A percentile compares a stretch with the other conserved stretches of the same genome.
These are phyloP conservation scores for Scelioninae gen. 1 DNA, from an alignment of 2,888 invertebrate species.

Conservation along the genomic window DNA sequence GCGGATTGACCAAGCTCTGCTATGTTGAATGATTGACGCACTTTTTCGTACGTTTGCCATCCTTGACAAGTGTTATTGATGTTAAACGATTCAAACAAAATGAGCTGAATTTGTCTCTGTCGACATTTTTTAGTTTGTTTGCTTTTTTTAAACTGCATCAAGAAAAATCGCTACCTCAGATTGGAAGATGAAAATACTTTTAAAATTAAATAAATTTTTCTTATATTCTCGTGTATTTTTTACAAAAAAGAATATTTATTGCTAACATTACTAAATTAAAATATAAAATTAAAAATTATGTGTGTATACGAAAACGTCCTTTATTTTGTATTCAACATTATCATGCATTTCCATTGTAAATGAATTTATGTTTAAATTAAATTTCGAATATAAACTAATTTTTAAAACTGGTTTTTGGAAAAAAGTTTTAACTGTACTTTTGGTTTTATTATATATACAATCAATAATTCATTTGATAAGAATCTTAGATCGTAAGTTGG, in stretches of 20 bases:
- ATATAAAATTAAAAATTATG: too few relatives aligned
- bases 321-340: too few relatives aligned
- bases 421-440: too few relatives aligned
- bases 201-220: neutral
- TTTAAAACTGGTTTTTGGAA: too few relatives aligned
- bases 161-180: constrained; percentile 4
- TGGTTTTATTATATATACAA: too few relatives aligned
- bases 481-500: neutral
- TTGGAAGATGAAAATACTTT: constrained; percentile 1
- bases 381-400: too few relatives aligned
- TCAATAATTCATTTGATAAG: constrained; percentile 5
- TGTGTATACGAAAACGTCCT: too few relatives aligned
- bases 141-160: constrained; percentile 19
- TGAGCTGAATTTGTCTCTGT: constrained; percentile 38
- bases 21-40: constrained; percentile 47
- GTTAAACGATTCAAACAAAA: constrained; percentile 36
- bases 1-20: constrained; percentile 44
- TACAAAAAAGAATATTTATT: neutral
- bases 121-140: constrained; percentile 17
- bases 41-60: constrained; percentile 49
- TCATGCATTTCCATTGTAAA: too few relatives aligned
- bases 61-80: constrained; percentile 50
- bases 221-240: neutral
- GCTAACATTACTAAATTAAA: too few relatives aligned
- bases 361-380: too few relatives aligned